Evolutionary conservation across 1,140 invertebrate genomes (phyloP), one percentile per base, ranked within the genome.

Genomic region (Vollenhovia emeryi): DNA sequence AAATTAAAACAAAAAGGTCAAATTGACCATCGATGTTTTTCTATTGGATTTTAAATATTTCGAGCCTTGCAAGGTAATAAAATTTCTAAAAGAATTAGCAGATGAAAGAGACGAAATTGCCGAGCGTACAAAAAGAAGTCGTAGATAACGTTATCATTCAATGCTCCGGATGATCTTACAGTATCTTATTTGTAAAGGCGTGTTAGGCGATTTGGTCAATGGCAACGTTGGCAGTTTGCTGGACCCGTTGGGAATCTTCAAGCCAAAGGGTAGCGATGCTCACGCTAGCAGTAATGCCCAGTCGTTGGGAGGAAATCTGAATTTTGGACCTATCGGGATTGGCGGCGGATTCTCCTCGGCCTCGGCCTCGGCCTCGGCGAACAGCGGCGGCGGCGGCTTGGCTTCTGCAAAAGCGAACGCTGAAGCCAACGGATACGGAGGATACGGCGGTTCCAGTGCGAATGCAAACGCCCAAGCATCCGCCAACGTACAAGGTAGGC

Each of bases 171-270:
- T 18, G 24, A 50, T 13, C 13, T 69, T 68, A 52, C 21, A n/a
- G n/a, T 24, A 13, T 27, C 40, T 57, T 59, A 5, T 71, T 43
- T n/a, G 0, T 55, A 7, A 11, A 90, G 89, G 84, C 24, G 8
- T 85, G 0, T 5, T 90, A 8, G 1, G 75, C 0, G 60, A 84
- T 7, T 9, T 91, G 0, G 15, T 68, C 13, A 9, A 30, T 0
- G 43, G 21, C 15, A 33, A 6, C 9, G 48, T 84, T 6, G 60
- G 60, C 7, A 30, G 71, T 43, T n/a, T 91, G 11, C 52, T 93
- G 76, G 92, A 93, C 15, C 92, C 93, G 0, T 69, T 93, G 2
- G 91, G 91, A 11, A 21, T 93, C 0, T 91, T 93, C 8, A 64
- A 84, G 8, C 69, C 86, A 0, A 79, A 78, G 18, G 76, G 24